A percentile compares a stretch with the other conserved stretches of the same genome.
These are phyloP conservation scores for Anolis carolinensis DNA, from an alignment of 2,113 vertebrate genomes.

Conservation along the genomic window DNA sequence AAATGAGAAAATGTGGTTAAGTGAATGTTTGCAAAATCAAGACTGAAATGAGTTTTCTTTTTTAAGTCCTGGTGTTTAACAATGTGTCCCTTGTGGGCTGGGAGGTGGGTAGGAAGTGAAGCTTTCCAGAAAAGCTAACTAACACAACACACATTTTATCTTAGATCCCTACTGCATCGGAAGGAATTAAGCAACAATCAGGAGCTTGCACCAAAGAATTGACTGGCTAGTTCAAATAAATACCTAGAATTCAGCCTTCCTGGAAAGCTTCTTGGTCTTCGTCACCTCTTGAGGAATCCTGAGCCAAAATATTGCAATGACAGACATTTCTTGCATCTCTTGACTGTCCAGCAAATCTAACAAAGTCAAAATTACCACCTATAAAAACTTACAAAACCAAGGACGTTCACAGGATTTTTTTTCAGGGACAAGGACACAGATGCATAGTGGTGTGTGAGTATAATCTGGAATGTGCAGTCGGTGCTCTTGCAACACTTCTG, in stretches of 20 bases:
- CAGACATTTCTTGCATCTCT: neutral
- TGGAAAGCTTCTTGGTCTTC: neutral
- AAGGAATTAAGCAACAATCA: neutral
- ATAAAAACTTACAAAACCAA: too few relatives aligned
- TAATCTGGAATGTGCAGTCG: too few relatives aligned
- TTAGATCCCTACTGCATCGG: neutral
- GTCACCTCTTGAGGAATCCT: neutral
- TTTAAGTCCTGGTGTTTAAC: neutral
- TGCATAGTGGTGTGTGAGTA: too few relatives aligned
- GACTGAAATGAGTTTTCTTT: constrained; percentile 7
- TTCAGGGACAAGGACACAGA: too few relatives aligned
- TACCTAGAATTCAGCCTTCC: neutral
- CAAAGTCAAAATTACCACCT: neutral
- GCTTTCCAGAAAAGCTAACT: neutral
- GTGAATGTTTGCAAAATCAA: constrained; percentile 5
- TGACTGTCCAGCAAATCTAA: neutral
- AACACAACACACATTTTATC: neutral
- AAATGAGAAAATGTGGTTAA: constrained; percentile 29
- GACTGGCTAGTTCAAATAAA: neutral
- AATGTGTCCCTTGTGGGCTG: neutral
- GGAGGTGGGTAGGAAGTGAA: neutral
- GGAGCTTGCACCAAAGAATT: neutral
- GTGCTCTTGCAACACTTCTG: too few relatives aligned
- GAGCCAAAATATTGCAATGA: neutral
- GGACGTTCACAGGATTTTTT: too few relatives aligned